phyloP scores from a whole-genome alignment of 37 sponge, comb jelly and placozoan genomes.

The Chondrosia reniformis region DNA sequence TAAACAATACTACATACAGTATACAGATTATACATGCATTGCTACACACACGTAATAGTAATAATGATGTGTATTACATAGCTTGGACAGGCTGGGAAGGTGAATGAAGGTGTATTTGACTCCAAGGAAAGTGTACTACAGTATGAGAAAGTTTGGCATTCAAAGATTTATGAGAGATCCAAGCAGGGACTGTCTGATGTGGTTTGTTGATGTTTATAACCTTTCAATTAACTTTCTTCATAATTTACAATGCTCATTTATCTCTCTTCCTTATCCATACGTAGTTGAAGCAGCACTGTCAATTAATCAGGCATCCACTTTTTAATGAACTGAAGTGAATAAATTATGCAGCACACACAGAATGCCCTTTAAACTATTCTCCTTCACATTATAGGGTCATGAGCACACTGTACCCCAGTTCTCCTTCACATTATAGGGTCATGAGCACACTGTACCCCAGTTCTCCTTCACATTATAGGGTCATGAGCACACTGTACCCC shows the following conservation, averaged over 20 bases:
- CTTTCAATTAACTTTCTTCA: too few species aligned
- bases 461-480: too few species aligned
- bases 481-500: too few species aligned
- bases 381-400: constrained; percentile 35
- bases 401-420: constrained; percentile 48
- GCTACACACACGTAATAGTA: too few species aligned
- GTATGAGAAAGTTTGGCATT: constrained; percentile 78
- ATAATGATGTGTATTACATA: too few species aligned
- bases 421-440: too few species aligned
- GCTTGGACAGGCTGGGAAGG: not conserved
- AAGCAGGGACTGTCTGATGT: constrained; percentile 28
- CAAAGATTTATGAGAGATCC: constrained; percentile 39
- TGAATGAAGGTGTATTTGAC: constrained; percentile 3
- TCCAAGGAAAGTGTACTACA: constrained; percentile 15
- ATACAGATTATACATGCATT: too few species aligned
- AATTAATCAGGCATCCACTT: not conserved
- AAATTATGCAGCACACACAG: not conserved
- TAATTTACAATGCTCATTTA: too few species aligned
- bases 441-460: too few species aligned
- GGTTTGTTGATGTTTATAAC: constrained; percentile 21
- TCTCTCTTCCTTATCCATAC: not conserved
- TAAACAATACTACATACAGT: too few species aligned
- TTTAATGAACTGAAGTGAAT: constrained; percentile 13
- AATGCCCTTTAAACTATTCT: not conserved
- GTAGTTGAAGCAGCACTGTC: not conserved